Evolutionary conservation across 2,113 vertebrate species (phyloP).

Genomic region (Lucifuga dentata): DNA sequence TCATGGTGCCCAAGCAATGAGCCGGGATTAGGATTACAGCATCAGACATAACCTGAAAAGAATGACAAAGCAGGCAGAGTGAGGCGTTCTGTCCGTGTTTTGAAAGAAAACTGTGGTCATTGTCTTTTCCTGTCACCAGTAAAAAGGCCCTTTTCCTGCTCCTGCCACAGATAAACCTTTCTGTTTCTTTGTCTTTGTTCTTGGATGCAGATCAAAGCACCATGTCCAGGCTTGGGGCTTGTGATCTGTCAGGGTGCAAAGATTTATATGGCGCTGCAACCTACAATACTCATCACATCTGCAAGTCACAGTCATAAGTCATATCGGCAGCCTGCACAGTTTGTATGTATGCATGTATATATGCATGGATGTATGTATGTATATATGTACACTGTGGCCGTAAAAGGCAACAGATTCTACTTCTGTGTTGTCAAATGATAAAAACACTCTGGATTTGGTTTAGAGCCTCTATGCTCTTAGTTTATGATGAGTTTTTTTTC

Average conservation of each 20-base stretch:
- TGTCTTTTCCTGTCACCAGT: slow-evolving; percentile 56
- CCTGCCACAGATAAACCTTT: slow-evolving; percentile 50
- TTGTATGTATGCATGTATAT: neutral
- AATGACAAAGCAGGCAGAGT: neutral
- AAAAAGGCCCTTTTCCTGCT: slow-evolving; percentile 56
- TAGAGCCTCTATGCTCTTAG: neutral
- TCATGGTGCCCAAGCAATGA: slow-evolving; percentile 8
- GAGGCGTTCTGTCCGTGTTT: slow-evolving; percentile 20
- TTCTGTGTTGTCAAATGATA: slow-evolving; percentile 14
- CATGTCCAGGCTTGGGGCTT: slow-evolving; percentile 40
- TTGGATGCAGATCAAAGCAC: slow-evolving; percentile 70
- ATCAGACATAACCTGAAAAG: neutral
- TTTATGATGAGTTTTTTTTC: slow-evolving; percentile 31
- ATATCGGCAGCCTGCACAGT: slow-evolving; percentile 14
- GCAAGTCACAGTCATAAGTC: slow-evolving; percentile 62
- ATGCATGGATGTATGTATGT: neutral
- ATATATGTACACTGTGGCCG: neutral
- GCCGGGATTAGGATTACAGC: neutral
- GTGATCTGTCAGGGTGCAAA: slow-evolving; percentile 55
- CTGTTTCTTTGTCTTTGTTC: slow-evolving; percentile 67
- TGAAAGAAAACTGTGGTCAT: slow-evolving; percentile 26
- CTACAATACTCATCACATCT: slow-evolving; percentile 68
- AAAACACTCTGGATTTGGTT: slow-evolving; percentile 1
- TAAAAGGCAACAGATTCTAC: neutral
- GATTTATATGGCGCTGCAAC: slow-evolving; percentile 66